phyloP scores from a whole-genome alignment of 1,140 invertebrate species.

The Polypedilum vanderplanki region DNA sequence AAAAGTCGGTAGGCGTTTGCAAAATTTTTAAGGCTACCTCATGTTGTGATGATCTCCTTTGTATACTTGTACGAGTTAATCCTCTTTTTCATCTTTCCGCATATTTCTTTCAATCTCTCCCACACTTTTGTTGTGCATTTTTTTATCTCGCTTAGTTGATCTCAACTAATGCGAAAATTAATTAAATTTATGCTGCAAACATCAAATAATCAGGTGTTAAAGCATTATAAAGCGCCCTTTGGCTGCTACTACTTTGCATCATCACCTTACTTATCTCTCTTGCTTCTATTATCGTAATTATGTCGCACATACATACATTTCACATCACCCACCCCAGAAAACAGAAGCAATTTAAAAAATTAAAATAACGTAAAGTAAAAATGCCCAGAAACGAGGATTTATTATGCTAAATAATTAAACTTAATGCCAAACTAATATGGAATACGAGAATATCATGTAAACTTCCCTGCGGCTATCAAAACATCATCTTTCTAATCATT shows the following conservation, averaged over 20 bases:
- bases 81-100: conserved; percentile 16
- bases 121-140: neutral
- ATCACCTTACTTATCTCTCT: neutral
- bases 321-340: too few species aligned
- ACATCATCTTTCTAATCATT: conserved; percentile 10
- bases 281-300: neutral
- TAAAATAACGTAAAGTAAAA: neutral
- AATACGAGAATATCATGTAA: neutral
- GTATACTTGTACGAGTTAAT: neutral
- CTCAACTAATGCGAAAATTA: neutral
- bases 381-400: conserved; percentile 10
- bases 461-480: neutral
- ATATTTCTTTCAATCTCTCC: neutral
- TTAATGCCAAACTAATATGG: neutral
- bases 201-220: conserved; percentile 5
- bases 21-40: neutral
- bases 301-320: too few species aligned
- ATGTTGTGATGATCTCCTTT: neutral
- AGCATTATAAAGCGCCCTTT: neutral
- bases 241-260: conserved; percentile 2
- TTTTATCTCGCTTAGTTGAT: neutral
- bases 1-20: neutral
- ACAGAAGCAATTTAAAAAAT: neutral
- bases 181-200: conserved; percentile 2
- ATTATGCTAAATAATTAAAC: conserved; percentile 20